Evolutionary conservation across 2,797 vertebrate genomes (phyloP).

Genomic region (Liasis olivaceus): DNA sequence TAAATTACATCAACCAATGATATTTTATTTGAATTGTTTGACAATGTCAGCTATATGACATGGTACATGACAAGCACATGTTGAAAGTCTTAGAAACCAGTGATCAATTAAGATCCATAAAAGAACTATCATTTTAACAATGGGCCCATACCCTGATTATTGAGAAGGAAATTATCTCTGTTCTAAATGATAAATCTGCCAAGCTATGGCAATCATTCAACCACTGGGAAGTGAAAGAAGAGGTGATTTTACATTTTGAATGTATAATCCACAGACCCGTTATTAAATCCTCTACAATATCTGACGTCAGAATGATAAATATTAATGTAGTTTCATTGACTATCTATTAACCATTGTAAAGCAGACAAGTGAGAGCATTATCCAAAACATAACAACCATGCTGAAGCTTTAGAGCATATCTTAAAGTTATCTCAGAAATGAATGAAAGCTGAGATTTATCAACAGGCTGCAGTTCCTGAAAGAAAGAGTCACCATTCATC

Average conservation of each 20-base stretch:
- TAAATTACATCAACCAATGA: background rate
- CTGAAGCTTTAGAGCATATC: background rate
- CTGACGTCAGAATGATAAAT: background rate
- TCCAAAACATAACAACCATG: background rate
- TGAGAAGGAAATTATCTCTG: rapidly evolving
- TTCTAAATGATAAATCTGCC: background rate
- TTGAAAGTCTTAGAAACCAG: background rate
- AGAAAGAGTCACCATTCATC: background rate
- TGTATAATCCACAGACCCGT: background rate
- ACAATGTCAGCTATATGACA: background rate
- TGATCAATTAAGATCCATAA: background rate
- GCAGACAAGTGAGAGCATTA: background rate
- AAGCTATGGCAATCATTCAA: background rate
- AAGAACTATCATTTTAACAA: background rate
- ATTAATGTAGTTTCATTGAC: background rate
- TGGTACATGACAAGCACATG: background rate
- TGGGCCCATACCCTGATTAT: background rate
- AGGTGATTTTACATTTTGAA: background rate
- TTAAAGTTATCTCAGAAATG: background rate
- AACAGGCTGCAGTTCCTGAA: background rate
- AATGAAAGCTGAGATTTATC: constrained; percentile 22
- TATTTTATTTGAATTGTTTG: background rate
- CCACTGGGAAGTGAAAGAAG: background rate
- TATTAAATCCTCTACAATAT: background rate
- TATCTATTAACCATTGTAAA: background rate